Conservation (phyloP, 2,797 vertebrate species). For the Euphonia xanthogaster region DNA sequence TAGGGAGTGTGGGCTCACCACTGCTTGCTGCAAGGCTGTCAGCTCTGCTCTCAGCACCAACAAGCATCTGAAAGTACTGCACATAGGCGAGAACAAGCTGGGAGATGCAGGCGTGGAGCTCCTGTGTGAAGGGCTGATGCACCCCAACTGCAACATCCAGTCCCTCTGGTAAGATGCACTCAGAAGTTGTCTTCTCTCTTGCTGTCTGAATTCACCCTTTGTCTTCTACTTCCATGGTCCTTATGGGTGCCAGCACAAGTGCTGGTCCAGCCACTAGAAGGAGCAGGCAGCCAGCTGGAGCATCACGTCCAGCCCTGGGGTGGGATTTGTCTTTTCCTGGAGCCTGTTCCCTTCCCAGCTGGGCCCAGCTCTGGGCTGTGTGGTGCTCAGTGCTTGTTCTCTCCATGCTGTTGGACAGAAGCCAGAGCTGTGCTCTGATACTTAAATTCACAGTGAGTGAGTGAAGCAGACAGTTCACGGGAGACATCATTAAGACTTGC, state of each 20-base stretch:
- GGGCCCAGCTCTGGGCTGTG: neutral
- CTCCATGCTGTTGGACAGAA: neutral
- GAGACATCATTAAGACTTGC: neutral
- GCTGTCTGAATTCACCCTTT: neutral
- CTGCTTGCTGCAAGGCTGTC: constrained; percentile 76
- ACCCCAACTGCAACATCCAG: constrained; percentile 75
- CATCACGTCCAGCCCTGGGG: neutral
- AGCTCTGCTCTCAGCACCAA: constrained; percentile 66
- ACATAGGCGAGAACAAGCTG: constrained; percentile 76
- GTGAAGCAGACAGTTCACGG: neutral
- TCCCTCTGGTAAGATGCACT: constrained; percentile 77
- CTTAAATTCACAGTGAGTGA: neutral
- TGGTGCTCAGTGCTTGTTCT: neutral
- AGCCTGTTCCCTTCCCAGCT: neutral
- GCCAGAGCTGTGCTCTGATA: fast-evolving
- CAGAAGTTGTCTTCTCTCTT: neutral
- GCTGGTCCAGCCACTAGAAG: neutral
- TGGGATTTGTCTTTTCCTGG: neutral
- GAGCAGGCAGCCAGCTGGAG: neutral
- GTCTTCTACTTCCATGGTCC: neutral
- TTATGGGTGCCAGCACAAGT: neutral
- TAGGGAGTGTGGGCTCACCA: constrained; percentile 73
- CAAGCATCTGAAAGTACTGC: constrained; percentile 73
- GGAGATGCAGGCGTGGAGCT: constrained; percentile 75
- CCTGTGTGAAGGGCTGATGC: constrained; percentile 77